A percentile compares a stretch with the other conserved stretches of the same genome.
Conservation (phyloP, 2,888 invertebrate genomes). For the Athripsodes cinereus region DNA sequence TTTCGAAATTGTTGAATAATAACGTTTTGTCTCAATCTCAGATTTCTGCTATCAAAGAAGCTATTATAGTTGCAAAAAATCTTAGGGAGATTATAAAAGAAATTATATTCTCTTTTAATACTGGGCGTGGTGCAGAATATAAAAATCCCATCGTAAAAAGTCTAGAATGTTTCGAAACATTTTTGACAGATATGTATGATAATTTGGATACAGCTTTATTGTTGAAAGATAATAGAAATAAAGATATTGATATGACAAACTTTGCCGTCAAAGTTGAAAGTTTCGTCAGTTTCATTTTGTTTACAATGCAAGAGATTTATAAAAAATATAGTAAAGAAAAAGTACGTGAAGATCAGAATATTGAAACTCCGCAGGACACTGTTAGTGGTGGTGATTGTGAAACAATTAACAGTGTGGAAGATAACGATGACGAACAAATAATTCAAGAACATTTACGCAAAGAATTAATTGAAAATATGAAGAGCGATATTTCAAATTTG, state of each 20-base stretch:
- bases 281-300: conserved; percentile 46
- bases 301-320: conserved; percentile 54
- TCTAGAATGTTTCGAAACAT: conserved; percentile 33
- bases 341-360: conserved; percentile 29
- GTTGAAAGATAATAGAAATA: not conserved
- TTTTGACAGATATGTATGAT: conserved; percentile 31
- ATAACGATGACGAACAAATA: conserved; percentile 47
- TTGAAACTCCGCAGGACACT: too few relatives aligned
- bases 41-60: conserved; percentile 37
- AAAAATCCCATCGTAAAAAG: conserved; percentile 37
- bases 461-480: conserved; percentile 57
- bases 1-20: conserved; percentile 28
- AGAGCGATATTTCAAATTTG: conserved; percentile 54
- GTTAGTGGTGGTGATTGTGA: not conserved
- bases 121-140: not conserved
- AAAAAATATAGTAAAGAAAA: conserved; percentile 42
- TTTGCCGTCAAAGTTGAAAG: conserved; percentile 36
- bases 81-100: conserved; percentile 31
- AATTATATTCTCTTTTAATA: not conserved
- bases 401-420: conserved; percentile 31
- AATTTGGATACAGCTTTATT: conserved; percentile 30
- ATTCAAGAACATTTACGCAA: conserved; percentile 62
- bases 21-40: conserved; percentile 37
- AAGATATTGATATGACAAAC: not conserved
- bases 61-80: conserved; percentile 34